Conservation (phyloP, 53 echinoderm and acorn worm genomes). For the Pentamera pediparva region DNA sequence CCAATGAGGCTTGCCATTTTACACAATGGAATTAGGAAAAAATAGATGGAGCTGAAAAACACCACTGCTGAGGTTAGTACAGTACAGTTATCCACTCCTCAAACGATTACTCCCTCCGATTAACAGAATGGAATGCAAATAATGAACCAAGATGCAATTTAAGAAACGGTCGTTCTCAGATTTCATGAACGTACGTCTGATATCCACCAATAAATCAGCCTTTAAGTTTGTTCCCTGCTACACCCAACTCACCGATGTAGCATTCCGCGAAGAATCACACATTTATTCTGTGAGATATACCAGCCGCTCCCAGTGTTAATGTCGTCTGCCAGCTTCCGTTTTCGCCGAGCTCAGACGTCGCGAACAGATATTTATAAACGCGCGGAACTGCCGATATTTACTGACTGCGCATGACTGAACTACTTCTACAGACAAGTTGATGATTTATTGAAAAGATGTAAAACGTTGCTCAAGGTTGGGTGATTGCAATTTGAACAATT, state of each 20-base stretch:
- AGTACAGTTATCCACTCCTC: no score
- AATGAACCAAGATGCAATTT: no score
- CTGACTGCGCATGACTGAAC: slow-evolving; percentile 38
- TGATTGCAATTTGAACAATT: background rate
- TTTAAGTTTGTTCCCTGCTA: background rate
- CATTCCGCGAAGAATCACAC: no score
- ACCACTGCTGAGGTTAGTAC: no score
- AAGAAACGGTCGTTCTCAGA: no score
- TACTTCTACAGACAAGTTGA: slow-evolving; percentile 21
- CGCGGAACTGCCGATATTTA: background rate
- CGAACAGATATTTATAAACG: slow-evolving; percentile 31
- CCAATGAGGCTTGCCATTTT: slow-evolving; percentile 65
- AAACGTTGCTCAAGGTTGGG: background rate
- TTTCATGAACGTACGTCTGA: no score
- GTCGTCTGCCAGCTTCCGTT: background rate
- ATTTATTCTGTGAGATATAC: background rate
- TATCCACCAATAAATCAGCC: background rate
- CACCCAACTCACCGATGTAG: no score
- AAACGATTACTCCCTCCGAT: no score
- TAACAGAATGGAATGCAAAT: no score
- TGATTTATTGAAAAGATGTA: slow-evolving; percentile 23
- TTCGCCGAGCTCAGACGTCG: slow-evolving; percentile 1
- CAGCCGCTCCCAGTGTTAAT: background rate
- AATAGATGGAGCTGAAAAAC: no score
- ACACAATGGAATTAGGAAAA: background rate